A percentile compares a stretch with the other conserved stretches of the same genome.
Conservation (phyloP, 2,113 vertebrate species). For the Chamaea fasciata region DNA sequence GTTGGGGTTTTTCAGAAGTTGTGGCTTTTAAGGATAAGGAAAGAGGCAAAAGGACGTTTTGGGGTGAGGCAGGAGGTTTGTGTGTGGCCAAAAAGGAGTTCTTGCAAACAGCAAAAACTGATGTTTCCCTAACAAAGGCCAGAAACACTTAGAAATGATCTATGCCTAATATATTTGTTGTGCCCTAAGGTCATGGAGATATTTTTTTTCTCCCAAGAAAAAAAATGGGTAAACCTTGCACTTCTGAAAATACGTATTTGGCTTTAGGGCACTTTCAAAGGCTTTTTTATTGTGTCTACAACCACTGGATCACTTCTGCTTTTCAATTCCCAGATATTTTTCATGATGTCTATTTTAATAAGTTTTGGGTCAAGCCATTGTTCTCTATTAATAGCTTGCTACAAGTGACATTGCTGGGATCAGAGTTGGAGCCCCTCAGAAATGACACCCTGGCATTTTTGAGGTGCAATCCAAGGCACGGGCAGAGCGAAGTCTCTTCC, state of each 20-base stretch:
- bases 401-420: background rate
- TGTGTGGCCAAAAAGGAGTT: background rate
- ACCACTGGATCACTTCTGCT: conserved; percentile 35
- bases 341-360: conserved; percentile 64
- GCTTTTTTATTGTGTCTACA: conserved; percentile 65
- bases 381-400: background rate
- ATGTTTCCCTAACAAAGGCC: conserved; percentile 48
- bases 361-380: conserved; percentile 24
- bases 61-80: background rate
- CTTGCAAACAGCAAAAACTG: conserved; percentile 20
- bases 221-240: conserved; percentile 36
- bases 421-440: background rate
- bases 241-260: conserved; percentile 67
- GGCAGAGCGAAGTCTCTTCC: background rate
- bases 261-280: conserved; percentile 61
- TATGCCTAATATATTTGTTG: conserved; percentile 16
- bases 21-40: background rate
- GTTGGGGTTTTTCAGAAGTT: background rate
- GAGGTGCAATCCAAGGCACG: background rate
- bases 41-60: background rate
- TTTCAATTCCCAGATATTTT: conserved; percentile 64
- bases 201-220: background rate
- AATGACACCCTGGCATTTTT: background rate
- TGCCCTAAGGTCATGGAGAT: conserved; percentile 21
- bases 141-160: conserved; percentile 56